Percentiles rank a stretch among this genome's conserved stretches.
Conservation (phyloP, 64 coral and sea anemone species). For the Montipora sp. region DNA sequence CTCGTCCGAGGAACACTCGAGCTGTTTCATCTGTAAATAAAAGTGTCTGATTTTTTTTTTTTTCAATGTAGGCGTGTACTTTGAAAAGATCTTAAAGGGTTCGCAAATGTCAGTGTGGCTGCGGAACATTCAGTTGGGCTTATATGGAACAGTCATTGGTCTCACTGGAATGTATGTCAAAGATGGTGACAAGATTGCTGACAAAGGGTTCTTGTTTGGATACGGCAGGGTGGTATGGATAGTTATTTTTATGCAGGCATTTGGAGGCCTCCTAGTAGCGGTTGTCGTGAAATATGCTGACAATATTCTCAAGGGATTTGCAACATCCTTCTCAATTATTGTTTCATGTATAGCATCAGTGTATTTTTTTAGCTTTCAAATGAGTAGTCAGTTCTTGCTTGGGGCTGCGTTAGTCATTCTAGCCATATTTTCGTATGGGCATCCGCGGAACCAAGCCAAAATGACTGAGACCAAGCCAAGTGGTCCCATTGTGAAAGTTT, state of each 20-base stretch:
- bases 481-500: neutral
- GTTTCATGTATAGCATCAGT: constrained; percentile 88
- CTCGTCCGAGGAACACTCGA: no score
- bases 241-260: constrained; percentile 92
- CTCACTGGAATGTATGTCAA: constrained; percentile 93
- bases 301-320: constrained; percentile 98
- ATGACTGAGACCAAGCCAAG: neutral
- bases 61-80: constrained; percentile 83
- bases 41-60: neutral
- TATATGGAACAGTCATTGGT: constrained; percentile 72
- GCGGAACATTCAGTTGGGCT: constrained; percentile 92
- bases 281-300: constrained; percentile 98
- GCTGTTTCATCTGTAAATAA: neutral
- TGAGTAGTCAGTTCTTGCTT: constrained; percentile 79
- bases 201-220: constrained; percentile 86
- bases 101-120: constrained; percentile 84
- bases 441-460: constrained; percentile 53
- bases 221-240: constrained; percentile 85
- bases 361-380: constrained; percentile 85
- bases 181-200: constrained; percentile 85
- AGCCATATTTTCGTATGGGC: constrained; percentile 88
- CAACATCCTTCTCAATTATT: constrained; percentile 93
- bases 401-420: constrained; percentile 77
- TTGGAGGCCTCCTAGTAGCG: constrained; percentile 95
- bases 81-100: constrained; percentile 99